Evolutionary conservation across 2,113 vertebrate genomes (phyloP), one percentile per base, ranked within the genome.

Genomic region (Pipra filicauda): DNA sequence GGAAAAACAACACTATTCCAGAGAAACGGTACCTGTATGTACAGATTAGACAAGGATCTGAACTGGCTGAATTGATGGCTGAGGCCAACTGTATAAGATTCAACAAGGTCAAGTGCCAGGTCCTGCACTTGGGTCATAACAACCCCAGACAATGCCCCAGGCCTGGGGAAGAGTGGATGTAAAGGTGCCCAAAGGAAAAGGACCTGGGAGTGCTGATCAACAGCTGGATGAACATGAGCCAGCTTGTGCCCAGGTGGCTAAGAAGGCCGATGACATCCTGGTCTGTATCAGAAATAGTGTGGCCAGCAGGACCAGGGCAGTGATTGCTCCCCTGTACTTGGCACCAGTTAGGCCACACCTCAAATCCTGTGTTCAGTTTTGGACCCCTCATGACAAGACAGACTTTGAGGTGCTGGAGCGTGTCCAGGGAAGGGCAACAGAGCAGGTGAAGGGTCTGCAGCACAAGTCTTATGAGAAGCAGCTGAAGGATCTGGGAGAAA

Each of bases 261-360:
- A 6, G 15, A 5, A 54, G 31, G 7, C 28, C 43, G 46, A 6
- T 1, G 22, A 18, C 15, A 64, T 54, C 31, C 74, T 70, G 67
- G 54, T 8, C 49, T 66, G 21, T 1, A 2, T 48, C 13, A 61
- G n/a, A 22, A 83, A 46, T 1, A 8, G 58, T 24, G 46, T 37
- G n/a, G 8, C 14, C 37, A 79, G 30, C 33, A 52, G 67, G 26
- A 46, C 2, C 21, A 70, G 66, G 37, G 14, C 18, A 19, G 11
- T 1, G 48, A 67, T 44, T 12, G 5, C 12, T 3, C 3, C 19
- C 9, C 16, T 8, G 5, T 54, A 12, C 3, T 43, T 0, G 0
- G 13, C 52, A 20, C 30, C 66, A 23, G 31, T 17, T 27, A 77
- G 5, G 35, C 31, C 2, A 8, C 48, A 35, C 1, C 54, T 76